Base-by-base conservation (phyloP, 2,888 invertebrate genomes). In the Catocala nupta region DNA sequence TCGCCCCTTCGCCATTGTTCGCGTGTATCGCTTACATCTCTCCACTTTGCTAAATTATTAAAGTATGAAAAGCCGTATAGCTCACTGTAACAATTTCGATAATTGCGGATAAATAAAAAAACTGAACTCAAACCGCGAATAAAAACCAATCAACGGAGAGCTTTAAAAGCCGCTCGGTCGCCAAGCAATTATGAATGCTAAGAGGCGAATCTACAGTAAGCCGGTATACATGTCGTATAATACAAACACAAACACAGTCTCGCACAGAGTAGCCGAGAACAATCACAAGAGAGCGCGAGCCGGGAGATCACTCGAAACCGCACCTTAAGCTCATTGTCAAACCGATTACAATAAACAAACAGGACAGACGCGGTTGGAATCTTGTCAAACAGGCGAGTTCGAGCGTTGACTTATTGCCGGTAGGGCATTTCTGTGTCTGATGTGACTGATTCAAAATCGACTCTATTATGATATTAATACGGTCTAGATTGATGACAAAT, bases 321-420 rank as follows among this genome's bases (percentile, higher is more conserved):
- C 93, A 93, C 94, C 93, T 94, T 94, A 94, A 93, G 93, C 93
- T 90, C 92, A 93, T 94, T 93, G 93, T 93, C 91, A 93, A 93
- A 93, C 93, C 93, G 93, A 93, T 93, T 94, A 94, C 93, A 93
- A 93, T 94, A 93, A 94, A 93, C 93, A 94, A 93, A 94, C 94
- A 93, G 93, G 92, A 90, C 92, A 93, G 93, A 92, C 92, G 93
- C 93, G 93, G 93, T 92, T 94, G 94, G 94, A 94, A 94, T 94
- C 94, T 93, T 93, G 94, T 94, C 93, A 93, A 93, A 93, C 94
- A 90, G 92, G 93, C 93, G 92, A 92, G 90, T 91, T 93, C 93
- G 92, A 93, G 93, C 93, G 93, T 93, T 93, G 93, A 93, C 94
- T 94, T 94, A 94, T 93, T 92, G 91, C 90, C 90, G 92, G 93